Evolutionary conservation across 2,797 vertebrate genomes (phyloP), one percentile per base, ranked within the genome.

Genomic region (Sebastes flavidus): DNA sequence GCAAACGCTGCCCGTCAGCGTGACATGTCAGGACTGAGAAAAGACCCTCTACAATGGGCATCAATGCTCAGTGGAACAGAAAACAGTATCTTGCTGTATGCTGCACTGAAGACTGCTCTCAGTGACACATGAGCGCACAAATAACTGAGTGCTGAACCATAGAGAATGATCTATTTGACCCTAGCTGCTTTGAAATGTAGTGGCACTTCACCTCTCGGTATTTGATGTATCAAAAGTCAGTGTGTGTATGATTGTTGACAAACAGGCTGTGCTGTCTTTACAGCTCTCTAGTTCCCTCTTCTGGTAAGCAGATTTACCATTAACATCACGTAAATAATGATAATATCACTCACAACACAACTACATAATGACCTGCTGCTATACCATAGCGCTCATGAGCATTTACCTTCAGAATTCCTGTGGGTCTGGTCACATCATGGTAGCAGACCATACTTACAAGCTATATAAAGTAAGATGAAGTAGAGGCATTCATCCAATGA

Each of bases 281-380:
- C 61, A 84, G 89, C 84, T 76, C 93, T 95, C 90, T 94, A 86
- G 90, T 87, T 93, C 93, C 94, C 94, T 94, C 95, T 94, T 69
- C 91, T 95, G 94, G 95, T 81, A 72, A 80, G 58, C 42, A 56
- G 58, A 72, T 83, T 67, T 16, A 71, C 6, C 30, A 72, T 49
- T 27, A 59, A 68, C 25, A 25, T 60, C 2, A 63, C 46, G 22
- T 20, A 59, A 18, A 49, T 54, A 12, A 46, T 8, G 27, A 36
- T 8, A 36, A 55, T 38, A 30, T 38, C 13, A 65, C 24, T 49
- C 22, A 24, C 20, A 69, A 59, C 27, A 60, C 12, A 34, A 24
- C 55, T n/a, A 24, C n/a, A 9, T 36, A 27, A 55, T 20, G 42
- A 66, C 24, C 20, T 62, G 10, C n/a, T 55, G 52, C 72, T 58